Evolutionary conservation across 2,113 vertebrate species (phyloP), one percentile per base, ranked within the genome.

Genomic region (Pelvicachromis taeniatus): DNA sequence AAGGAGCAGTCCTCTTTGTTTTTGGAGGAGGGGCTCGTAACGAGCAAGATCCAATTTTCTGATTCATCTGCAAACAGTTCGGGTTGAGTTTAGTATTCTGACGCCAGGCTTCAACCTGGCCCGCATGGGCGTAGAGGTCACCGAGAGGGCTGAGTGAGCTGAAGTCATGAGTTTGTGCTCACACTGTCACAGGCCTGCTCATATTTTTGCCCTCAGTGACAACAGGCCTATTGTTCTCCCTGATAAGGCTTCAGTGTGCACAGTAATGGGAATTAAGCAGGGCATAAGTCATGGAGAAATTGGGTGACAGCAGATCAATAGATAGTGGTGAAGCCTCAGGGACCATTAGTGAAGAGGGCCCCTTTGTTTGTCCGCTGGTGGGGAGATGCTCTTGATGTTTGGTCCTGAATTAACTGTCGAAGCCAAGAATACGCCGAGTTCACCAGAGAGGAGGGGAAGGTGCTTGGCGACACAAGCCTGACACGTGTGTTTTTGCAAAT

Each of bases 261-360:
- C 92, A 83, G 92, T 94, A 93, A 95, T 92, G 88, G 93, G 94
- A 95, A 93, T 95, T 94, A 94, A 93, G 93, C 91, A 85, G 91
- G 88, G 89, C 86, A 95, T 95, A 95, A 95, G 93, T 95, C 95
- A 94, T 80, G 1, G 86, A 91, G 93, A 93, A 94, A 95, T 93
- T 94, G 94, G 94, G 92, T 90, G 94, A 94, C 94, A 93, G 88
- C 85, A 87, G 94, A 96, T 95, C 95, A 94, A 95, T 95, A 94
- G 94, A 95, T 93, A 92, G 89, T 82, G 85, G 87, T 80, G 82
- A 91, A 91, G 93, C 94, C 93, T 91, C 78, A 40, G 93, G 92
- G 91, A 80, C 91, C 89, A 94, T 93, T 94, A 93, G 90, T 84
- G 91, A 94, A 93, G 93, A 93, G 91, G 89, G 91, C 56, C 87